Base-by-base conservation (phyloP, 2,888 invertebrate species). In the Adelphocoris suturalis region DNA sequence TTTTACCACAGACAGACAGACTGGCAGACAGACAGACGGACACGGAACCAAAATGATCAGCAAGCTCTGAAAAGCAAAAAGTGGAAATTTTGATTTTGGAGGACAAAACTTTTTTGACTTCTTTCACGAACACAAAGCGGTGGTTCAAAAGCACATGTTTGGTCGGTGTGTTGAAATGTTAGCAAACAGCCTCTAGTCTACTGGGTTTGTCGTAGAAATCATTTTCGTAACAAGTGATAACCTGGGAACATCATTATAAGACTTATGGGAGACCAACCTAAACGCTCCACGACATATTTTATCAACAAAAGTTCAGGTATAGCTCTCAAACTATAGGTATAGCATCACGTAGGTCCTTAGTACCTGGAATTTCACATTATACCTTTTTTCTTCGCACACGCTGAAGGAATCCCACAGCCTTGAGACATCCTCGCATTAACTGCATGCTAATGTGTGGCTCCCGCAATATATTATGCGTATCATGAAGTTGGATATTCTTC, bases 381-480 rank as follows among this genome's bases (percentile, higher is more conserved):
- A 14, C 16, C 19, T 61, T 19, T 61, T 16, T 68, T 23, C 23
- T 23, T 68, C 12, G 13, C 27, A 68, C n/a, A 61, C 11, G 61
- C 14, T 23, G 68, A 68, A 12, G 5, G 68, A 23, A 3, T 68
- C 68, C 12, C 68, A 68, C 68, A 68, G 68, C 68, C 68, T 68
- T 68, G 68, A 68, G 68, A 68, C 68, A 68, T 68, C 68, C 68
- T 23, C 23, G 23, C 27, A 68, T 27, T 68, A 68, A 23, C 13
- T 0, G 23, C 68, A 68, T 68, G 68, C 68, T 68, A 68, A 68
- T 68, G 68, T 23, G 61, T 61, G 23, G 9, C 27, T 68, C 68
- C 27, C 23, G 68, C 68, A 68, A 68, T 11, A 68, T 68, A 68
- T 68, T 23, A 23, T 23, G 23, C 68, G 68, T 68, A 2, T 23